phyloP scores from a whole-genome alignment of 2,113 vertebrate genomes.

The Dermatemys mawii region DNA sequence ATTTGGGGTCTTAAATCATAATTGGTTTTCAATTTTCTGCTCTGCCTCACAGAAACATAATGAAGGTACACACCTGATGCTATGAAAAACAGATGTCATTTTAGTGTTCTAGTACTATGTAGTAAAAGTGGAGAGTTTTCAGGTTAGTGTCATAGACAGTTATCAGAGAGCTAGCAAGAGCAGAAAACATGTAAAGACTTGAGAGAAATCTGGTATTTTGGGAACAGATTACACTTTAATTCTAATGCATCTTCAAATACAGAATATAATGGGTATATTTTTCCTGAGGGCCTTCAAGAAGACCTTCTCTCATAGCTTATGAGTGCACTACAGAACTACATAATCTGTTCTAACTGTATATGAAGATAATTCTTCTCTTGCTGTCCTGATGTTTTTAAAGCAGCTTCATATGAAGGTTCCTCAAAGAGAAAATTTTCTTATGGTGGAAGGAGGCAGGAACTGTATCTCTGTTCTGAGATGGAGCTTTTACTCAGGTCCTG shows the following conservation, averaged over 20 bases:
- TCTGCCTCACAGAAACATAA: conserved; percentile 40
- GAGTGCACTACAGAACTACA: neutral
- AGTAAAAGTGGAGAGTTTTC: neutral
- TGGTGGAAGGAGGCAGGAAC: neutral
- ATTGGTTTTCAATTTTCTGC: conserved; percentile 61
- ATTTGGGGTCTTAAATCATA: conserved; percentile 63
- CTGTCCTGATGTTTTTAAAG: neutral
- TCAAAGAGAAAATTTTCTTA: neutral
- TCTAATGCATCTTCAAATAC: neutral
- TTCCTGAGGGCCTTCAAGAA: neutral
- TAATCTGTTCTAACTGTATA: neutral
- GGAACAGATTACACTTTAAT: neutral
- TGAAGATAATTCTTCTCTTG: neutral
- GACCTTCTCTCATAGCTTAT: neutral
- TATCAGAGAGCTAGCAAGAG: neutral
- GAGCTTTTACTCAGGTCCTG: neutral
- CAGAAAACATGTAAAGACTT: rapidly evolving
- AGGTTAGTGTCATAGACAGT: neutral
- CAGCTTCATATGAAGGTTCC: neutral
- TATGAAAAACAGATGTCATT: conserved; percentile 62
- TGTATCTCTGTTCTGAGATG: neutral
- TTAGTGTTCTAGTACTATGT: neutral
- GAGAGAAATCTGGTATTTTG: neutral
- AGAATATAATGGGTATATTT: neutral
- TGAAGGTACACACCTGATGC: conserved; percentile 63